These are phyloP conservation scores for Pogonomyrmex barbatus DNA, from an alignment of 1,140 invertebrate species.

Conservation along the genomic window DNA sequence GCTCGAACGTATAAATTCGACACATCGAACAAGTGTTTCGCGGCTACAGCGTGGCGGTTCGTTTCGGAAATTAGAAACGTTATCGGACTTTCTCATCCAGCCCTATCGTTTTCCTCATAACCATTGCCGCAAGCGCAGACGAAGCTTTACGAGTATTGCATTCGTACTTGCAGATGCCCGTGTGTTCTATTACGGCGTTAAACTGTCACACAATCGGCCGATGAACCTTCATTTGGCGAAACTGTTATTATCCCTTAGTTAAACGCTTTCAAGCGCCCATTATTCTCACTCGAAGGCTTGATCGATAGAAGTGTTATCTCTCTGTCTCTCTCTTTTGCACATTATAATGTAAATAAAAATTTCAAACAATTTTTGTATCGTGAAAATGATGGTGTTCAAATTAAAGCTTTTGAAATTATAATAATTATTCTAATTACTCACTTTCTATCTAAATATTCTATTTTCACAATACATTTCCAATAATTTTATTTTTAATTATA, in stretches of 20 bases:
- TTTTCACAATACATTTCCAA: neutral
- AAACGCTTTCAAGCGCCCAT: slow-evolving; percentile 29
- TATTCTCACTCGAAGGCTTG: neutral
- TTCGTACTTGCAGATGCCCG: slow-evolving; percentile 26
- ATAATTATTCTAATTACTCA: neutral
- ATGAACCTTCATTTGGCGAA: slow-evolving; percentile 55
- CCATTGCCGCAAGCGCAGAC: slow-evolving; percentile 26
- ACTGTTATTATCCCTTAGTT: slow-evolving; percentile 49
- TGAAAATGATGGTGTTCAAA: neutral
- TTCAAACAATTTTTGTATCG: neutral
- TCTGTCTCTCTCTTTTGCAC: neutral
- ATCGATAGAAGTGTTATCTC: neutral
- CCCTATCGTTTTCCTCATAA: slow-evolving; percentile 63
- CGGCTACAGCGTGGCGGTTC: slow-evolving; percentile 33
- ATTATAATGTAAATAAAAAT: neutral
- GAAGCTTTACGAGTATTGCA: slow-evolving; percentile 54
- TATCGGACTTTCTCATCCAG: slow-evolving; percentile 73
- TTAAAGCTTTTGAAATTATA: neutral
- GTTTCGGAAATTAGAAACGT: slow-evolving; percentile 78
- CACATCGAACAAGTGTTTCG: slow-evolving; percentile 58
- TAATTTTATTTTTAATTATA: neutral
- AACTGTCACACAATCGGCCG: slow-evolving; percentile 60
- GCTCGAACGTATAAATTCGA: slow-evolving; percentile 31
- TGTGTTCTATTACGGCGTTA: slow-evolving; percentile 53
- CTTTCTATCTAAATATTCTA: neutral